Conservation (phyloP, 2,888 invertebrate species). For the Schizaphis graminum region DNA sequence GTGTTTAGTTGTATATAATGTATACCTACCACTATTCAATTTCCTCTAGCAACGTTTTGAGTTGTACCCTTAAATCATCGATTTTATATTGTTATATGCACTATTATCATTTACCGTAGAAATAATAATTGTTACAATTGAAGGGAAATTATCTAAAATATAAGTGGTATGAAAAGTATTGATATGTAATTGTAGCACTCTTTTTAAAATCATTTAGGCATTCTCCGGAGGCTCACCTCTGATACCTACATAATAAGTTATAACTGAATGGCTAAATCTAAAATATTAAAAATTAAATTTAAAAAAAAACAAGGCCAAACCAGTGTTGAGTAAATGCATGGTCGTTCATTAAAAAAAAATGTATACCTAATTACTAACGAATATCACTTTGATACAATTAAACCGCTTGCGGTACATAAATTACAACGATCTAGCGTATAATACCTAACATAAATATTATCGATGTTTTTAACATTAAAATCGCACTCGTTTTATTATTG, state of each 20-base stretch:
- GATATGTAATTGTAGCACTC: background rate
- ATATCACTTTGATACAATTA: background rate
- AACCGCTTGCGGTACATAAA: background rate
- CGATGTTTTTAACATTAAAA: background rate
- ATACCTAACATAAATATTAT: background rate
- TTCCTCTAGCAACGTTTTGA: conserved; percentile 1
- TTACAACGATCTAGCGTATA: background rate
- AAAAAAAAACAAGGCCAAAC: background rate
- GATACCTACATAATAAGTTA: background rate
- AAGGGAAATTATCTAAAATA: background rate
- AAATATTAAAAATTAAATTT: background rate
- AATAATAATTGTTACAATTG: background rate
- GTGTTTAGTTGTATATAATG: background rate
- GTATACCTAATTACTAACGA: background rate
- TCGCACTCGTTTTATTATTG: background rate
- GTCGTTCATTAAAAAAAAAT: background rate
- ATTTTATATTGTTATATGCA: background rate
- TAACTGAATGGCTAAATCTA: background rate
- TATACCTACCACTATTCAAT: conserved; percentile 16
- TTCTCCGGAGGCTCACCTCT: background rate
- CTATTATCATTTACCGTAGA: background rate
- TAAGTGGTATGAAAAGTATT: background rate
- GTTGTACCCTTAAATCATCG: background rate
- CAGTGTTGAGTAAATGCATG: background rate
- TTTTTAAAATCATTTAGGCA: background rate